Base-by-base conservation (phyloP, 2,797 vertebrate genomes). In the Tangara arthus region DNA sequence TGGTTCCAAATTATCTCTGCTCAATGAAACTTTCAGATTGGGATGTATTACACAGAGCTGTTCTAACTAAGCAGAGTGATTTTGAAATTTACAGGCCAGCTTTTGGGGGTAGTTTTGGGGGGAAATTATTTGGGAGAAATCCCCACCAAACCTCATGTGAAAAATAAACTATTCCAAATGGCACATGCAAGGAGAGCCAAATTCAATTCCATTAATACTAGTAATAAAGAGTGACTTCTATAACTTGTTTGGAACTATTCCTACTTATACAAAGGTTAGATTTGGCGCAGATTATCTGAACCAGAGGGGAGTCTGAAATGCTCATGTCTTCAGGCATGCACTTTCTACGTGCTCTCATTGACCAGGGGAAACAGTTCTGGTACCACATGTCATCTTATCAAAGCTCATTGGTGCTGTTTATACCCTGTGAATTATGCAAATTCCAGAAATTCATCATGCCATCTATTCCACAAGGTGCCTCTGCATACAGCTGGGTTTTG, bases 101-200 rank as follows among this genome's bases (percentile, higher is more conserved):
- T 90, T 94, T 93, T 95, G 37, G 23, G 85, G 70, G 39, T 91
- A 26, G 57, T 41, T 85, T 89, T 63, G 20, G 28, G 28, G 72
- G 49, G 2, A 81, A 93, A 52, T 90, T 82, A 70, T 90, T 87
- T 73, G 80, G 75, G 87, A 92, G 69, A 96, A 96, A 75, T 90
- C 83, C 34, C 61, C 89, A 68, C 90, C 95, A 96, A 94, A 95
- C 78, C 91, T 94, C 83, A 82, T 95, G 88, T 72, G 93, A 95
- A 97, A 96, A 93, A 94, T 94, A 95, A 92, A 85, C 73, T 95
- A 27, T 90, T 97, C 93, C 83, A 84, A 90, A 93, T 91, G 85
- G 87, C 65, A 95, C 35, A 60, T 50, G 63, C 49, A 82, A 75
- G 39, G 41, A 70, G 73, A 94, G 89, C 91, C 94, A 97, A 96